Base-by-base conservation (phyloP, 2,888 invertebrate genomes). In the Cerceris ruficornis region DNA sequence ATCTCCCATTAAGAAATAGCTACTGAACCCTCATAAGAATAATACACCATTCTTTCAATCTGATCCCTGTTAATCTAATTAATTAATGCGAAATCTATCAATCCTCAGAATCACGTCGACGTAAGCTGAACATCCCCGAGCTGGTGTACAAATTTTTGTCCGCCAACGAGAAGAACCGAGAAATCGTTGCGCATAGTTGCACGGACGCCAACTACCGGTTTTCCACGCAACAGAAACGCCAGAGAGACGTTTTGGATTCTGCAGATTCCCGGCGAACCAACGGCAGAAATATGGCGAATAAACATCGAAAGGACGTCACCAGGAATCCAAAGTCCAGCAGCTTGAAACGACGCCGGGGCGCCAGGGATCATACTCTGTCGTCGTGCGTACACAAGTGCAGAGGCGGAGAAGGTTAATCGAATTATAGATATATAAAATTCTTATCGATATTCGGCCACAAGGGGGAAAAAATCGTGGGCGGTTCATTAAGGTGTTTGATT, bases 111-210 rank as follows among this genome's bases (percentile, higher is more conserved):
- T 14, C 13, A 1, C 74, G 43, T 17, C 71, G 66, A 54, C 75
- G 72, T 57, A 85, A 74, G 41, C 70, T 74, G 2, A 77, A 69
- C 57, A 82, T 84, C 58, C 52, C 71, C 14, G 61, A 75, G 52
- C 65, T 86, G 42, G 77, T 85, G 7, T 81, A 76, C 77, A 79
- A 85, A 61, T 86, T 74, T 46, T 80, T 79, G n/a, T 41, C 43
- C 8, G 62, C n/a, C 2, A 9, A 61, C 41, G 62, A 13, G 5
- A 28, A 54, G 46, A 9, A 1, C 0, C 15, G 39, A 15, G 7
- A 5, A 15, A 15, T 13, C 2, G 2, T 43, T 13, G 17, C 14
- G 11, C 39, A 39, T 14, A 49, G 9, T 46, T 42, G 13, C 28
- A 17, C 17, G 6, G 6, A 7, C 9, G 9, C 11, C 6, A 69